Evolutionary conservation across 2,113 vertebrate genomes (phyloP).

Genomic region (Smithornis capensis): DNA sequence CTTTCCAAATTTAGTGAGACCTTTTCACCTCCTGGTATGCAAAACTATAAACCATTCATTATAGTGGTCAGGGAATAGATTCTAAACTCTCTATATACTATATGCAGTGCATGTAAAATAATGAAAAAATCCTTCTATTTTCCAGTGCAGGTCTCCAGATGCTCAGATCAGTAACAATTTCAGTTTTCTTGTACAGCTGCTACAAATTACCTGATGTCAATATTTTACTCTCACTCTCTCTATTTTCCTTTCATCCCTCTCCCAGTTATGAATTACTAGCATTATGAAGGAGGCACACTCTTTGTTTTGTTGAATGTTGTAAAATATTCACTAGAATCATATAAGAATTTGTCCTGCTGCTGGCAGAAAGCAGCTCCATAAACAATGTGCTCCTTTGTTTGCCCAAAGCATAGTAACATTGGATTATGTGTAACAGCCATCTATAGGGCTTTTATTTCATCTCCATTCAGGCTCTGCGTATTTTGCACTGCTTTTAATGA

Average conservation of each 20-base stretch:
- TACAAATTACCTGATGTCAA: neutral
- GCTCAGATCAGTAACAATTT: neutral
- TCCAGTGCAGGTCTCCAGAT: neutral
- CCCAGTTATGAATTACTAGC: neutral
- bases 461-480: slow-evolving; percentile 44
- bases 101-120: neutral
- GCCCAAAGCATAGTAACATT: neutral
- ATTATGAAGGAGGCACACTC: neutral
- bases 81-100: neutral
- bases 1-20: neutral
- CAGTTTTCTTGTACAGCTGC: neutral
- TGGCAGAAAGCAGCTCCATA: slow-evolving; percentile 14
- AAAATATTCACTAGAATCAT: slow-evolving; percentile 46
- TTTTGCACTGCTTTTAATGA: slow-evolving; percentile 56
- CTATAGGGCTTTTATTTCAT: slow-evolving; percentile 57
- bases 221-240: neutral
- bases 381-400: slow-evolving; percentile 60
- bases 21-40: neutral
- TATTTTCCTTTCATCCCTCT: neutral
- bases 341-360: slow-evolving; percentile 34
- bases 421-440: slow-evolving; percentile 44
- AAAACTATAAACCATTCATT: neutral
- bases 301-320: slow-evolving; percentile 2
- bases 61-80: neutral
- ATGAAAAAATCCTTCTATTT: neutral